Base-by-base conservation (phyloP, 2,113 vertebrate species). In the Eonycteris spelaea region DNA sequence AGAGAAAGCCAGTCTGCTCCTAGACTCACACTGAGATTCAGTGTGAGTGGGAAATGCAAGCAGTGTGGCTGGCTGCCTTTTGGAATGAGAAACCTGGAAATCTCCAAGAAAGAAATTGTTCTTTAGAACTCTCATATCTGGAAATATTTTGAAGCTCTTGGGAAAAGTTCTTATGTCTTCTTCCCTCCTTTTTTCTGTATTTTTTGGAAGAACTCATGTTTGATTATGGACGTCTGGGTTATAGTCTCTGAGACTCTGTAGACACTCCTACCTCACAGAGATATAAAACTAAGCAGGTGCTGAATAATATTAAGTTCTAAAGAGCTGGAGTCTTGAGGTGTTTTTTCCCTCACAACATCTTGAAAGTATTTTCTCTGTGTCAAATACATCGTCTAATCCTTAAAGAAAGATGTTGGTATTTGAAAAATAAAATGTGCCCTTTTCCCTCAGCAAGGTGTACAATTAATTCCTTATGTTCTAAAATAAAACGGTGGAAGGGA, bases 331-430 rank as follows among this genome's bases (percentile, higher is more conserved):
- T 90, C 59, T 86, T 95, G 35, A 87, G 33, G 7, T 11, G 24
- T 70, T 89, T 68, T 53, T n/a, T 0, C 0, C 0, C 18, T 26
- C 35, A 79, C 51, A 85, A 95, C 94, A 97, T 96, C 94, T 97
- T 98, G 92, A 97, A 97, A 89, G 48, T 77, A 96, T 97, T 96
- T 97, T 96, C 91, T 92, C 57, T 35, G 28, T 92, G 61, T 95
- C 75, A 94, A 68, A 73, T 96, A 35, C 73, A 80, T 91, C 53
- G 35, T 88, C 65, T 67, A 91, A 97, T 91, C 61, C 75, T 88
- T 68, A 96, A 95, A 96, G 92, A 73, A 85, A 95, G 71, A 94
- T 68, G 78, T 88, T 48, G 85, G 67, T 92, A 71, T 78, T 93
- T 96, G 77, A 40, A 96, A 97, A 86, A 95, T 55, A 70, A 24